Evolutionary conservation across 2,113 vertebrate genomes (phyloP).

Genomic region (Nymphicus hollandicus): DNA sequence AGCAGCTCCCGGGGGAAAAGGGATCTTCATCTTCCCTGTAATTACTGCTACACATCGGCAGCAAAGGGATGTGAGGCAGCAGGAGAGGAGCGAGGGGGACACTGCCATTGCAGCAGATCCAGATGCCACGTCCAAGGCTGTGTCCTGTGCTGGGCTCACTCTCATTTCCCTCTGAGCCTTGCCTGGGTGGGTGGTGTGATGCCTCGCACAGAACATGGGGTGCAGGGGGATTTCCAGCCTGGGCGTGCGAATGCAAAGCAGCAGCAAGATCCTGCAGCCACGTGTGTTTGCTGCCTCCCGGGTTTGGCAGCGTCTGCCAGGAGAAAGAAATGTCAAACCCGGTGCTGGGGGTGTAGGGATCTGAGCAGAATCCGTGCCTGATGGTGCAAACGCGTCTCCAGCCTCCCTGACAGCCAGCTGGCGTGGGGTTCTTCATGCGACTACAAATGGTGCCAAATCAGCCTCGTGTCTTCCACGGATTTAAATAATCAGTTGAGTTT

Average conservation of each 20-base stretch:
- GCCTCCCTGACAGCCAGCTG: not conserved
- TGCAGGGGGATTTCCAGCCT: not conserved
- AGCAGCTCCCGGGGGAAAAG: not conserved
- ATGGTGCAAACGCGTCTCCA: not conserved
- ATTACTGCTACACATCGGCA: not conserved
- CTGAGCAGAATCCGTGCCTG: not conserved
- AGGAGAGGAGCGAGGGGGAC: not conserved
- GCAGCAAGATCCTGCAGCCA: not conserved
- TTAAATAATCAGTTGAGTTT: not conserved
- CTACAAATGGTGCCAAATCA: not conserved
- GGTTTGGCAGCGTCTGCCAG: not conserved
- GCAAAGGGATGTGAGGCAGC: not conserved
- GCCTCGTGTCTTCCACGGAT: not conserved
- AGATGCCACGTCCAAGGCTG: not conserved
- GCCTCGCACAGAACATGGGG: not conserved
- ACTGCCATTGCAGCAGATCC: not conserved
- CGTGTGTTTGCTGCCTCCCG: not conserved
- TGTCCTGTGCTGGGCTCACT: not conserved
- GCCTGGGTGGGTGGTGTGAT: rapidly evolving
- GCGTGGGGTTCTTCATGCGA: rapidly evolving
- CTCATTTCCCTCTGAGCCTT: not conserved
- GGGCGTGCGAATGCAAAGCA: not conserved
- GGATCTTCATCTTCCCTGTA: not conserved
- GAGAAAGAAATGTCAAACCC: not conserved
- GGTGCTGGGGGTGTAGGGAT: not conserved